A percentile compares a stretch with the other conserved stretches of the same genome.
Conservation (phyloP, 2,113 vertebrate species). For the Eleginops maclovinus region DNA sequence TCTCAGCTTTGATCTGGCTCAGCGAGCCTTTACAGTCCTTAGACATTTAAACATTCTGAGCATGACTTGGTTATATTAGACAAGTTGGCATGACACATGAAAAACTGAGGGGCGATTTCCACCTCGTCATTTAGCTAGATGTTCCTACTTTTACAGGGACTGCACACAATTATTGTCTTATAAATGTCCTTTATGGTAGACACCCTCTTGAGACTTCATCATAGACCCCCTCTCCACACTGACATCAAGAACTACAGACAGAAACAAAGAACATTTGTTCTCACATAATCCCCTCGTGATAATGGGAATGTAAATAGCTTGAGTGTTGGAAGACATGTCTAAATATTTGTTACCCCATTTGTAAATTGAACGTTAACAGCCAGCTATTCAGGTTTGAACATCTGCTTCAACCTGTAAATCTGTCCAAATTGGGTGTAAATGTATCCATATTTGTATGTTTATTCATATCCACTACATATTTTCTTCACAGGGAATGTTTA, state of each 20-base stretch:
- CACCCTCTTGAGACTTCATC: conserved; percentile 3
- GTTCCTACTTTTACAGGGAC: conserved; percentile 1
- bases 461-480: background rate
- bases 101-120: conserved; percentile 7
- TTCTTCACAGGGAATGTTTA: conserved; percentile 4
- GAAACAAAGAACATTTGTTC: background rate
- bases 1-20: background rate
- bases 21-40: background rate
- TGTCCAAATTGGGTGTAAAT: background rate
- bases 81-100: background rate
- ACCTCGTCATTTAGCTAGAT: conserved; percentile 9
- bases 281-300: background rate
- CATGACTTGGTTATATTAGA: background rate
- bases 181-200: conserved; percentile 8
- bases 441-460: background rate
- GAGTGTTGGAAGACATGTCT: background rate
- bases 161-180: background rate
- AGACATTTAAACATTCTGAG: background rate
- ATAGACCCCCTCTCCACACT: conserved; percentile 33
- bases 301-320: background rate
- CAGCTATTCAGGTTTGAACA: background rate
- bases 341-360: conserved; percentile 1
- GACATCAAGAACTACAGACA: conserved; percentile 28
- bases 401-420: background rate
- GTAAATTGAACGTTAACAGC: background rate